Base-by-base conservation (phyloP, 2,888 invertebrate genomes). In the Stomorhina lunata region DNA sequence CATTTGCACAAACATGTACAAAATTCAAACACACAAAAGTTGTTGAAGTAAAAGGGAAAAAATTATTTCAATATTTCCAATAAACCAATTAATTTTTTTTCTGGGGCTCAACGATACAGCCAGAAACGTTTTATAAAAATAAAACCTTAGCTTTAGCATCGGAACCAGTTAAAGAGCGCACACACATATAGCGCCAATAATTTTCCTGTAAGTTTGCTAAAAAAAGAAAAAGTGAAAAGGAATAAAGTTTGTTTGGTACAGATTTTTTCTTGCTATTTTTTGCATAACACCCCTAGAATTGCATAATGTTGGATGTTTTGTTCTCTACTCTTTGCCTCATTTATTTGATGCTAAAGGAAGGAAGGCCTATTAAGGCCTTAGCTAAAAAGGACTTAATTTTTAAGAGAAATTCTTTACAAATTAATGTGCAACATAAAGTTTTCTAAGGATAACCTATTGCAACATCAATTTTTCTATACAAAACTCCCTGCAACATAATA, bases 21-120 rank as follows among this genome's bases (percentile, higher is more conserved):
- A 9, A n/a, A 17, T n/a, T 20, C 4, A 22, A 40, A 3, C 2
- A 37, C 15, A 34, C 9, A 17, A 59, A 34, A 15, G 9, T 34
- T 43, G 15, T 34, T 20, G 6, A 17, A 2, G 12, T 12, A 48
- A 63, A 63, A 32, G 40, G 20, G n/a, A 45, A 72, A 69, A 72
- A 45, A 68, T 48, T 76, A 81, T 78, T 82, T 78, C 81, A 82
- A 82, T 82, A 82, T 79, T 82, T 82, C 79, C 82, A 82, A 82
- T 82, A 82, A 82, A 82, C 82, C 82, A 82, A 82, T 82, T 82
- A 82, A 78, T 68, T 40, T 81, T 75, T 76, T 80, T 59, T 57
- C 48, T 17, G n/a, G n/a, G n/a, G n/a, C 40, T 45, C 22, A 15
- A n/a, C 37, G 37, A 72, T 66, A 79, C 63, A 79, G 48, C 40